Percentiles rank a stretch among this genome's conserved stretches.
Evolutionary conservation across 2,888 invertebrate genomes (phyloP).

Genomic region (Apoda limacodes): DNA sequence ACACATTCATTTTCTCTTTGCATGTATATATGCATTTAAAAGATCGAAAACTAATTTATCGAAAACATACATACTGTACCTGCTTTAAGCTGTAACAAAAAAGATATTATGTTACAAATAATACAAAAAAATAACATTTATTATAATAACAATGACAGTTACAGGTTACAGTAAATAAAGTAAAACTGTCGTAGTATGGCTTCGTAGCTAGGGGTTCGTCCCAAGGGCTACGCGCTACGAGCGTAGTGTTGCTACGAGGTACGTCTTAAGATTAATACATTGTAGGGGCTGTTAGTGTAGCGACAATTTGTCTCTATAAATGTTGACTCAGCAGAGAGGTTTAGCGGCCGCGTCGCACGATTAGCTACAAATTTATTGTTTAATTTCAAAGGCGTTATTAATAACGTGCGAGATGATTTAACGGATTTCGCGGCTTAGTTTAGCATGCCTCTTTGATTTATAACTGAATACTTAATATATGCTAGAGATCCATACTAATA

Average conservation of each 20-base stretch:
- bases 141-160: too few relatives aligned
- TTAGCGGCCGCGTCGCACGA: conserved; percentile 57
- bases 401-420: conserved; percentile 64
- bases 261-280: conserved; percentile 62
- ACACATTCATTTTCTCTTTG: too few relatives aligned
- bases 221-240: conserved; percentile 25
- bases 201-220: conserved; percentile 25
- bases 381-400: conserved; percentile 68
- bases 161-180: conserved; percentile 3
- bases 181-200: conserved; percentile 17
- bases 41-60: too few relatives aligned
- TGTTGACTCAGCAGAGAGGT: conserved; percentile 63
- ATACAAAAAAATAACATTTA: too few relatives aligned
- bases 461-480: too few relatives aligned
- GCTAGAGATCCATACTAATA: too few relatives aligned
- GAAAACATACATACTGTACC: too few relatives aligned
- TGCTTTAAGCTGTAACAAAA: too few relatives aligned
- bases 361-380: conserved; percentile 68
- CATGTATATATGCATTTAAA: too few relatives aligned
- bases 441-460: conserved; percentile 58
- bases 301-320: conserved; percentile 71
- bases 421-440: conserved; percentile 55
- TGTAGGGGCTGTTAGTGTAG: conserved; percentile 57
- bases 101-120: too few relatives aligned
- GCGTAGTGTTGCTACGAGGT: conserved; percentile 36